A percentile compares a stretch with the other conserved stretches of the same genome.
These are phyloP conservation scores for Guaruba guarouba DNA, from an alignment of 2,113 vertebrate genomes.

Conservation along the genomic window DNA sequence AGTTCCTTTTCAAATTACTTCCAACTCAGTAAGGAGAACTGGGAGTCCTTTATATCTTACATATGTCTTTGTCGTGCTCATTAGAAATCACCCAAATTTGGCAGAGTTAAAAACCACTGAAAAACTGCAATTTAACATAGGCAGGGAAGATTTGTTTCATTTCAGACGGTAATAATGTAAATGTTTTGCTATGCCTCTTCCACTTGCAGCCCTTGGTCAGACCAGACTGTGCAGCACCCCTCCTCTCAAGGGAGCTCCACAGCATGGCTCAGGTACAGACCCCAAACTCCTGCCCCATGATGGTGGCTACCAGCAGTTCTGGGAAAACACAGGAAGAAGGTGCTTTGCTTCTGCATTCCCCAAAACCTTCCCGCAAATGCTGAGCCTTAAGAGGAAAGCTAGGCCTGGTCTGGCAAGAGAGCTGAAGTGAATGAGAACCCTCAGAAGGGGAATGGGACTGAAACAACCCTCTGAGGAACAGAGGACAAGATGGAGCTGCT, in stretches of 20 bases:
- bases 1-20: not conserved
- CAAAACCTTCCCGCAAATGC: not conserved
- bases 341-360: not conserved
- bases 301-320: not conserved
- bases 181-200: not conserved
- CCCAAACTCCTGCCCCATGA: not conserved
- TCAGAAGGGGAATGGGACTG: not conserved
- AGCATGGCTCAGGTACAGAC: not conserved
- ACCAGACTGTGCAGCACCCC: rapidly evolving
- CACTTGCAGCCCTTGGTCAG: not conserved
- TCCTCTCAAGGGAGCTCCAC: not conserved
- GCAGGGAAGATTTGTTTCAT: not conserved
- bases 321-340: not conserved
- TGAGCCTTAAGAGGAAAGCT: not conserved
- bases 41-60: not conserved
- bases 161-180: not conserved
- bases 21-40: not conserved
- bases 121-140: not conserved
- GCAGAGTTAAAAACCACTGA: not conserved
- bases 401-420: not conserved
- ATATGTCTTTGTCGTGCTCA: not conserved
- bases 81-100: not conserved
- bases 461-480: not conserved
- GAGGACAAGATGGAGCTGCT: not conserved
- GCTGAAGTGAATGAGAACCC: not conserved